Percentiles rank a stretch among this genome's conserved stretches.
phyloP scores from a whole-genome alignment of 1,140 invertebrate genomes.

The Caenorhabditis brenneri region DNA sequence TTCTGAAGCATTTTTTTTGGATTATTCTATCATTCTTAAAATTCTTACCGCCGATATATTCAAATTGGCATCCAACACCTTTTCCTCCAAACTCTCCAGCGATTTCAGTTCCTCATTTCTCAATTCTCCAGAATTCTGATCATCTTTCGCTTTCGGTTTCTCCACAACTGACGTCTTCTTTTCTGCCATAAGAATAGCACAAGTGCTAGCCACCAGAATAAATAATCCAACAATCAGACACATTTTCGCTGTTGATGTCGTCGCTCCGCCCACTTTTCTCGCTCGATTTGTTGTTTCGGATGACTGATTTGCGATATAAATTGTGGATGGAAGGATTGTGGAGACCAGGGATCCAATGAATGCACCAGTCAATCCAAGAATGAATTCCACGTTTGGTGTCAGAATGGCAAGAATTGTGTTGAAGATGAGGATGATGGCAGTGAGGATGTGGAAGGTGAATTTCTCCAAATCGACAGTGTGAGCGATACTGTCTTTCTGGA shows the following conservation, averaged over 20 bases:
- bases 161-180: slow-evolving; percentile 74
- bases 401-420: slow-evolving; percentile 79
- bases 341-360: slow-evolving; percentile 93
- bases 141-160: slow-evolving; percentile 45
- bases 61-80: slow-evolving; percentile 71
- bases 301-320: slow-evolving; percentile 21
- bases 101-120: slow-evolving; percentile 64
- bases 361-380: slow-evolving; percentile 87
- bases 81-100: slow-evolving; percentile 59
- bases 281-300: neutral
- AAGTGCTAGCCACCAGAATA: slow-evolving; percentile 41
- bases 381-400: slow-evolving; percentile 81
- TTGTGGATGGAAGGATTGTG: slow-evolving; percentile 82
- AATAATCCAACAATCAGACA: slow-evolving; percentile 46
- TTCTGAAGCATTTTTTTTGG: slow-evolving; percentile 1
- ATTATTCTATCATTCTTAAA: neutral
- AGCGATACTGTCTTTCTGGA: slow-evolving; percentile 45
- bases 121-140: slow-evolving; percentile 39
- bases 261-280: slow-evolving; percentile 26
- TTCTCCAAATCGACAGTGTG: slow-evolving; percentile 36
- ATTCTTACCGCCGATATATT: slow-evolving; percentile 73
- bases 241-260: neutral
- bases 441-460: slow-evolving; percentile 79
- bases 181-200: slow-evolving; percentile 65
- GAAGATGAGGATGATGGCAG: slow-evolving; percentile 79